phyloP scores from a whole-genome alignment of 2,113 vertebrate species.

The Gallinago undulata region DNA sequence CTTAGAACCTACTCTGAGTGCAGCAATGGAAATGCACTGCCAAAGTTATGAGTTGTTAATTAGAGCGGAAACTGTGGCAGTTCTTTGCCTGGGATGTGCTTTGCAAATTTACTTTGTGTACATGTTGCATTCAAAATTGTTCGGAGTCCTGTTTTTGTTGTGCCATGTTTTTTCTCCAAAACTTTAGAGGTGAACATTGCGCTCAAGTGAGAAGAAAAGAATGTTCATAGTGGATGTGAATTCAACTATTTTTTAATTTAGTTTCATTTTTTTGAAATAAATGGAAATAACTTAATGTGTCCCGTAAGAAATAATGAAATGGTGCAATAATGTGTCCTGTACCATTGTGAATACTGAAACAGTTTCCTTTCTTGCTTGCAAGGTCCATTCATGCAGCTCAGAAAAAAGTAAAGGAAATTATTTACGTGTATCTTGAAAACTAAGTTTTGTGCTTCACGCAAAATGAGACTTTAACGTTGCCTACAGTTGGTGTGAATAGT shows the following conservation, averaged over 20 bases:
- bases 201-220: background rate
- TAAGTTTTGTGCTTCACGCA: background rate
- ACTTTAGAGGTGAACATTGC: background rate
- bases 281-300: background rate
- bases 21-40: background rate
- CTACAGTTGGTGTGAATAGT: slow-evolving; percentile 33
- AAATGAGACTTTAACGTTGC: slow-evolving; percentile 50
- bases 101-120: slow-evolving; percentile 24
- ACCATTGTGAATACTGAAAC: background rate
- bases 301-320: background rate
- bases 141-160: slow-evolving; percentile 5
- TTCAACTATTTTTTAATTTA: slow-evolving; percentile 5
- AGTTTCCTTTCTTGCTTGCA: background rate
- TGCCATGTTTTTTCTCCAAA: background rate
- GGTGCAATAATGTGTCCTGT: background rate
- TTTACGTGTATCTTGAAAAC: slow-evolving; percentile 22
- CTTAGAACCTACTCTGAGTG: background rate
- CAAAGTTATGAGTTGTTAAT: slow-evolving; percentile 12
- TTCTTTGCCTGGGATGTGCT: background rate
- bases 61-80: background rate
- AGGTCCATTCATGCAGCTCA: background rate
- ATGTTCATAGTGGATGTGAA: background rate
- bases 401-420: slow-evolving; percentile 7
- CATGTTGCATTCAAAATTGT: background rate
- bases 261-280: background rate